Evolutionary conservation across 2,113 vertebrate species (phyloP).

Genomic region (Tor tambroides): DNA sequence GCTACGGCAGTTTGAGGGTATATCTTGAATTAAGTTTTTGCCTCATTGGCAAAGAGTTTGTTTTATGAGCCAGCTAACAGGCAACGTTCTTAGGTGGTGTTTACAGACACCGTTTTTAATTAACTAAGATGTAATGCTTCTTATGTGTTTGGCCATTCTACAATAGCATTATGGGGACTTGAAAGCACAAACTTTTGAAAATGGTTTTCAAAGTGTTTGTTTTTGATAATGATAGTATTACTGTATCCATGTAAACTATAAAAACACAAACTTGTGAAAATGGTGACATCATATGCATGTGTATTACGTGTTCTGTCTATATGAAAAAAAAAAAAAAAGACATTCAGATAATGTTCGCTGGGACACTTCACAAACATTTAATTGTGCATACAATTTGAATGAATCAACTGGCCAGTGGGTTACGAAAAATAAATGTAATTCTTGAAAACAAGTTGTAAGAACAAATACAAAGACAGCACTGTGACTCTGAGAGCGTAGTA

Average conservation of each 20-base stretch:
- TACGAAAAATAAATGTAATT: neutral
- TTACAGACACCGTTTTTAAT: too few species aligned
- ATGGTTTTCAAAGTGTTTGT: neutral
- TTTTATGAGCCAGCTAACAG: neutral
- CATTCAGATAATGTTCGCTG: neutral
- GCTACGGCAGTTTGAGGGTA: neutral
- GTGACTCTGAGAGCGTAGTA: neutral
- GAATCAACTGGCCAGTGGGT: neutral
- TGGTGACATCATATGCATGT: neutral
- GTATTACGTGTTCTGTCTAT: neutral
- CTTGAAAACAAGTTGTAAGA: neutral
- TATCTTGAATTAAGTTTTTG: neutral
- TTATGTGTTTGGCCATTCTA: neutral
- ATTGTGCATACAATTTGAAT: neutral
- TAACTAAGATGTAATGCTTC: neutral
- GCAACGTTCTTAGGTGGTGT: too few species aligned
- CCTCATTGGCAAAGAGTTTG: neutral
- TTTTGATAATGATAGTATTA: neutral
- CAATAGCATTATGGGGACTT: neutral
- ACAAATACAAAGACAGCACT: neutral
- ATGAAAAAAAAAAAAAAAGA: neutral
- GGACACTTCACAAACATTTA: neutral
- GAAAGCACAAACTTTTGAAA: too few species aligned
- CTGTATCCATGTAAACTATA: neutral
- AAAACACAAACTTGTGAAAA: neutral